Evolutionary conservation across 1,140 invertebrate genomes (phyloP).

Genomic region (Gryllus bimaculatus): DNA sequence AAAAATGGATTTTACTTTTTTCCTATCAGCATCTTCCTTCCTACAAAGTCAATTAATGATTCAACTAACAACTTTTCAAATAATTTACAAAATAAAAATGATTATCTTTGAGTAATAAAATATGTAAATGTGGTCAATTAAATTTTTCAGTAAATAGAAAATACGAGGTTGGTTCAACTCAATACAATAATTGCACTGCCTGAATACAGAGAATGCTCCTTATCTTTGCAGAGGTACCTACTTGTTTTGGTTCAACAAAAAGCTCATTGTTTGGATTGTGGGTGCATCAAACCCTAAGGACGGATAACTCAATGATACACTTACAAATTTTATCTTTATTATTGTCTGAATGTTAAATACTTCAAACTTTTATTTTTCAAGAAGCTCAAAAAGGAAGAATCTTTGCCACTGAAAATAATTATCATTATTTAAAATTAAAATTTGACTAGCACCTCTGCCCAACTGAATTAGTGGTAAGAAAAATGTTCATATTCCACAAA

Average conservation of each 20-base stretch:
- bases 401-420: neutral
- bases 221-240: neutral
- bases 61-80: neutral
- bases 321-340: neutral
- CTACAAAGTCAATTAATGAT: neutral
- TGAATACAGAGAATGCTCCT: neutral
- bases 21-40: neutral
- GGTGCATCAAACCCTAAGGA: neutral
- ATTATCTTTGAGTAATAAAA: neutral
- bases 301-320: neutral
- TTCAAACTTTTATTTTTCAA: neutral
- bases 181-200: neutral
- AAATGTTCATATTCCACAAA: neutral
- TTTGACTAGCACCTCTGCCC: neutral
- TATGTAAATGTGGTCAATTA: neutral
- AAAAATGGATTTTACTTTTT: neutral
- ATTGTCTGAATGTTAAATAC: neutral
- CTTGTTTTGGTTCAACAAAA: neutral
- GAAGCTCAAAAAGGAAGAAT: too few relatives aligned
- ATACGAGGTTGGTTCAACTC: neutral
- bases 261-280: neutral
- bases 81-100: neutral
- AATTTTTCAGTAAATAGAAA: neutral
- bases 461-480: neutral
- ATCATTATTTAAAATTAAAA: neutral